Evolutionary conservation across 2,888 invertebrate genomes (phyloP), one percentile per base, ranked within the genome.

Genomic region (Drepanosiphum platanoidis): DNA sequence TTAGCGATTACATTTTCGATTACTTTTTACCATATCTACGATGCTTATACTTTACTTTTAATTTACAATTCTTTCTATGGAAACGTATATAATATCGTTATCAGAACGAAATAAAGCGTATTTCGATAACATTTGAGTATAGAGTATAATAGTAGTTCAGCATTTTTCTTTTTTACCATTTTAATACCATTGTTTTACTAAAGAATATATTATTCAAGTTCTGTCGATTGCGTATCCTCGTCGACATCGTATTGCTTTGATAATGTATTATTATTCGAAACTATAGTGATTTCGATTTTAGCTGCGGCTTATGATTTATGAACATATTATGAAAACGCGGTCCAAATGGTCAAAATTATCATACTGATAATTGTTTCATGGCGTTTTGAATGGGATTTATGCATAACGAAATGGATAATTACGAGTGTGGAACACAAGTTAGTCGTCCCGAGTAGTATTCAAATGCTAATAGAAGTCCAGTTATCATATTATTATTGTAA

Each of bases 381-480:
- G 52, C 52, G 36, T 83, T 80, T 68, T 74, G 46, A 34, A 83
- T 34, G n/a, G 46, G 52, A 27, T 32, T 68, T 70, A 80, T 66
- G 66, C 46, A 83, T 83, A 75, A 83, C 66, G 46, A 75, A 75
- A 83, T 52, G 36, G 75, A 66, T 83, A 83, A 83, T 75, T 83
- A 83, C 83, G 83, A 83, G 75, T 75, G 36, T 46, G 66, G 64
- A 83, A 83, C 83, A 83, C 83, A 83, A 83, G 83, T 75, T 83
- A 83, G 75, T 83, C 83, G 66, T 83, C 75, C 66, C 75, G 66
- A 66, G 34, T 52, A 18, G 22, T 22, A 83, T 83, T 83, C 83
- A 83, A 83, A 83, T 83, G 83, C 83, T 83, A 83, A 83, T 83
- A 34, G 46, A 46, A 27, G 27, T 66, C 30, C 66, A 75, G 72